Conservation (phyloP, 2,888 invertebrate genomes). For the Morpho achilles region DNA sequence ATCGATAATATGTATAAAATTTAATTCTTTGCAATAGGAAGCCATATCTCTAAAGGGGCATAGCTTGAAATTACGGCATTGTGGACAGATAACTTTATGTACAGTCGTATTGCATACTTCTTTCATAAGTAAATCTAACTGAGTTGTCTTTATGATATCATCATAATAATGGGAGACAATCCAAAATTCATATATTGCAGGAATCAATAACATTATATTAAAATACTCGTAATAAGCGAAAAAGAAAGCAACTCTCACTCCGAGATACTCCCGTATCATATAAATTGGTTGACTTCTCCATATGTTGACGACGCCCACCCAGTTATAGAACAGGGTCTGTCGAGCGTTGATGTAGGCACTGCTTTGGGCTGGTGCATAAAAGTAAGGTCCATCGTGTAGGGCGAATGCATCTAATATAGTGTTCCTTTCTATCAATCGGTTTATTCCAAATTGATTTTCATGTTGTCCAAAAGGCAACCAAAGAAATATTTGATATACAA, state of each 20-base stretch:
- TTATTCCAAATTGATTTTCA: constrained; percentile 26
- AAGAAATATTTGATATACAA: constrained; percentile 31
- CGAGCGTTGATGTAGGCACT: constrained; percentile 43
- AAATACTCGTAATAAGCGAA: too few relatives aligned
- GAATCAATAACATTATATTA: too few relatives aligned
- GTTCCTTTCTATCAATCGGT: constrained; percentile 19
- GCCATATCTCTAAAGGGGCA: too few relatives aligned
- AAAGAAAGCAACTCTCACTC: background rate
- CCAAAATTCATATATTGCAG: too few relatives aligned
- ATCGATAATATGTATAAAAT: too few relatives aligned
- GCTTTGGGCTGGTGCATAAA: constrained; percentile 25
- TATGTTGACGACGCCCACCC: constrained; percentile 16
- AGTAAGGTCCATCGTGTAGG: constrained; percentile 34
- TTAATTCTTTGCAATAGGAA: too few relatives aligned
- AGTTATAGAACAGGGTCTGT: constrained; percentile 33
- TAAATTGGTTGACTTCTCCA: constrained; percentile 17
- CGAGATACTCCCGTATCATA: constrained; percentile 20
- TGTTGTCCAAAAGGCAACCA: constrained; percentile 29
- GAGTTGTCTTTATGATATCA: too few relatives aligned
- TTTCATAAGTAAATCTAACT: too few relatives aligned
- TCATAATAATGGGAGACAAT: too few relatives aligned
- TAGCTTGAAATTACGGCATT: too few relatives aligned
- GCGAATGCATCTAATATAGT: constrained; percentile 31
- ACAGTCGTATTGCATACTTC: too few relatives aligned
- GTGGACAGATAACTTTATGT: too few relatives aligned